Evolutionary conservation across 2,797 vertebrate genomes (phyloP), one percentile per base, ranked within the genome.

Genomic region (Thalassophryne amazonica): DNA sequence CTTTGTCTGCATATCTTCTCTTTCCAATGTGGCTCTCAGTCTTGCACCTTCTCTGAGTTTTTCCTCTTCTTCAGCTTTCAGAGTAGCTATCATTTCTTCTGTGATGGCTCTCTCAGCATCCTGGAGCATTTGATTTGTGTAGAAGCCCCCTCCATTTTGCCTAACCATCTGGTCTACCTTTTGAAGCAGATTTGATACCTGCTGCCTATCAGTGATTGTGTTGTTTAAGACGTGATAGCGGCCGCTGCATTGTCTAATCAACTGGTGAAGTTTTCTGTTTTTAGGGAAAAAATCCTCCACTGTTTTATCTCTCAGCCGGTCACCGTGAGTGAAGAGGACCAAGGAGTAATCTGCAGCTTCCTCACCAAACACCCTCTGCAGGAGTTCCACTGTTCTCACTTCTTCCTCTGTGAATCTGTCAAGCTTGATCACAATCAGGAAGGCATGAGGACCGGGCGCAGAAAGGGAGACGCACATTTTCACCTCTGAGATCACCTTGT

Each of bases 291-390:
- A 76, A 1, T 48, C 16, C 18, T 69, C 36, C 6, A 63, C 35
- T 19, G 1, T 31, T 6, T 6, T 52, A 13, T 0, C 0, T 16
- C 7, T 1, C 21, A 69, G 50, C 22, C 18, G 27, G 4, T 80
- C 63, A 5, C 62, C 69, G 2, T 66, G 27, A 12, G 66, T 76
- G 39, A 74, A 71, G 15, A 81, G 60, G 9, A 61, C 29, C n/a
- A 78, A 3, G 10, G 38, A 35, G 50, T 52, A 60, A n/a, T 24
- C 4, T 13, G 23, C 19, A 7, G 59, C 51, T 23, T 21, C 12
- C 1, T 48, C 23, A 0, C 69, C 60, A 4, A 80, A 76, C 50
- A 74, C 35, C 29, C 6, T 11, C 37, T 47, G 41, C 28, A 80
- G 24, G 15, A 74, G 27, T n/a, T 63, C 7, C 11, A 60, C 50